phyloP scores from a whole-genome alignment of 2,797 vertebrate genomes.

The Melanotaenia pygmaea region DNA sequence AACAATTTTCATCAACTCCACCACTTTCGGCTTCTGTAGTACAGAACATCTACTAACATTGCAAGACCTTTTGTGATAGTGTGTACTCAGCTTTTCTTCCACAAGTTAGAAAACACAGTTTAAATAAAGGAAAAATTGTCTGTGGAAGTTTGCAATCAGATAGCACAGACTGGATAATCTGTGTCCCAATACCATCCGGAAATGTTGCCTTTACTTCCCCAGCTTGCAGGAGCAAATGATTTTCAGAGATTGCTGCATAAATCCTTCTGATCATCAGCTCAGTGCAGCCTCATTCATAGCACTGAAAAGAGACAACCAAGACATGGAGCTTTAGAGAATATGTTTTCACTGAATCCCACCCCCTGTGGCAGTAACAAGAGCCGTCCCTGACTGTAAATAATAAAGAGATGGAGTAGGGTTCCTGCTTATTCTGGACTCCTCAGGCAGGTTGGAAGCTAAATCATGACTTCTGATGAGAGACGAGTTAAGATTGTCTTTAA shows the following conservation, averaged over 20 bases:
- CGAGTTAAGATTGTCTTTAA: background rate
- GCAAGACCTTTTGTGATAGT: constrained; percentile 23
- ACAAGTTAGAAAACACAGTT: constrained; percentile 50
- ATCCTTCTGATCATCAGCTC: constrained; percentile 75
- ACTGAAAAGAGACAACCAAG: constrained; percentile 29
- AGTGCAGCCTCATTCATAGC: constrained; percentile 43
- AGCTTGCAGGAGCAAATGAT: constrained; percentile 77
- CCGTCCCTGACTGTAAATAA: constrained; percentile 56
- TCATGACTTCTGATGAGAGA: constrained; percentile 46
- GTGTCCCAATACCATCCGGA: constrained; percentile 77
- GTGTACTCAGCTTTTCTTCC: constrained; percentile 37
- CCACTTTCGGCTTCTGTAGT: constrained; percentile 7
- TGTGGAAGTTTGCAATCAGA: constrained; percentile 82
- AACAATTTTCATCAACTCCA: constrained; percentile 3
- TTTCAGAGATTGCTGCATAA: constrained; percentile 78
- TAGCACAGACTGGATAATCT: constrained; percentile 82
- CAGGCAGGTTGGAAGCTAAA: constrained; percentile 55
- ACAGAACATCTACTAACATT: constrained; percentile 7
- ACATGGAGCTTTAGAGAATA: constrained; percentile 51
- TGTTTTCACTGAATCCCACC: constrained; percentile 53
- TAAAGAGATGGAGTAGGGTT: constrained; percentile 59
- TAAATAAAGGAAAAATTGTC: constrained; percentile 72
- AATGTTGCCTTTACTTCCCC: constrained; percentile 81
- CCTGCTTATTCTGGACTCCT: constrained; percentile 40
- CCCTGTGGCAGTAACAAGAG: constrained; percentile 51